These are phyloP conservation scores for Thalassaphorura encarpata DNA, from an alignment of 1,140 invertebrate species.

Conservation along the genomic window DNA sequence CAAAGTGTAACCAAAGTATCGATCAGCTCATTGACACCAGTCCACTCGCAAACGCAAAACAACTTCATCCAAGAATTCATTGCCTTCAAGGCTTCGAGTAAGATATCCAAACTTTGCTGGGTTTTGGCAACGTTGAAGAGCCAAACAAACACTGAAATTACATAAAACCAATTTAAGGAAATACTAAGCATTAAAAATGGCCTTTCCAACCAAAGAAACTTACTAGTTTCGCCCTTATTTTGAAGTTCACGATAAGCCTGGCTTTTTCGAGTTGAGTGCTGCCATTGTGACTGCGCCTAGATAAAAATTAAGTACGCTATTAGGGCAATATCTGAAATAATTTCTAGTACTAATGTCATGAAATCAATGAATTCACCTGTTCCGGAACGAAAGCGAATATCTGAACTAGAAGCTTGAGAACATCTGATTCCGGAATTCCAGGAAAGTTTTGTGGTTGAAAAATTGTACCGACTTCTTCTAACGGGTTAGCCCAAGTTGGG, in stretches of 20 bases:
- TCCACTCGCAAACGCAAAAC: constrained; percentile 27
- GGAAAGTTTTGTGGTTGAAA: constrained; percentile 32
- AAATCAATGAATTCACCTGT: constrained; percentile 11
- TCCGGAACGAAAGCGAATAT: constrained; percentile 30
- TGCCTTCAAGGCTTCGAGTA: constrained; percentile 23
- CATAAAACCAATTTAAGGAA: not conserved
- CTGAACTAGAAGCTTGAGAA: constrained; percentile 26
- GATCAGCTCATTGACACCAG: constrained; percentile 11
- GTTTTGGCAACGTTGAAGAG: constrained; percentile 22
- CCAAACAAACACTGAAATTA: constrained; percentile 29
- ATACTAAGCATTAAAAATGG: too few relatives aligned
- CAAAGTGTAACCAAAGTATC: constrained; percentile 16
- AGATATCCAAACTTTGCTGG: constrained; percentile 18
- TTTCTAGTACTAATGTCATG: too few relatives aligned
- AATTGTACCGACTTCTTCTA: constrained; percentile 24
- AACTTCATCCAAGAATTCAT: constrained; percentile 30
- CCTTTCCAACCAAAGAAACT: not conserved
- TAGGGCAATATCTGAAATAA: too few relatives aligned
- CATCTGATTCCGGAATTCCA: constrained; percentile 22
- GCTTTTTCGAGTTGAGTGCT: constrained; percentile 18
- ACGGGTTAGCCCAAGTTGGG: constrained; percentile 22
- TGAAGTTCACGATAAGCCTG: constrained; percentile 22
- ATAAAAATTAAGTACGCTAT: not conserved
- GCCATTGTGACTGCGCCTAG: constrained; percentile 26
- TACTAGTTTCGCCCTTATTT: constrained; percentile 29